Conservation (phyloP, 2,888 invertebrate species). For the Cheilosia variabilis region DNA sequence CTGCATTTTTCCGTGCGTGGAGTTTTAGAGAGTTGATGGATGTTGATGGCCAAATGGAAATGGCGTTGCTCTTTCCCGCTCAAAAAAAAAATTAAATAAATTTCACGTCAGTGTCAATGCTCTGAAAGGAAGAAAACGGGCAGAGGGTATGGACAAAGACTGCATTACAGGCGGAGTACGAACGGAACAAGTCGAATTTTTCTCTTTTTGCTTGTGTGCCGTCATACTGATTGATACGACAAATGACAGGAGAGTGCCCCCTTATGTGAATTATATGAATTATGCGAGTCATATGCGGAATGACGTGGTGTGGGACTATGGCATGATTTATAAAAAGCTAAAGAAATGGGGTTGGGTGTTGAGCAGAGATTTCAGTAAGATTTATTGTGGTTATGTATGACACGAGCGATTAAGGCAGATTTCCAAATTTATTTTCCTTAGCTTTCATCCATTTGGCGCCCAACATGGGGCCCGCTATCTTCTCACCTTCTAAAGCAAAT, state of each 20-base stretch:
- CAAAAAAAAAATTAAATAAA: conserved; percentile 6
- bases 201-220: conserved; percentile 28
- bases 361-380: not conserved
- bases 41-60: conserved; percentile 59
- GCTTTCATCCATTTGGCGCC: too few species aligned
- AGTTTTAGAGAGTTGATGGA: conserved; percentile 62
- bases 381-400: not conserved
- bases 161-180: not conserved
- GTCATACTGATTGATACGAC: conserved; percentile 63
- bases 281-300: conserved; percentile 39
- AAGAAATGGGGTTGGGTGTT: not conserved
- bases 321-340: conserved; percentile 43
- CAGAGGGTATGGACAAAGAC: conserved; percentile 3
- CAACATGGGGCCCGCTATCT: not conserved
- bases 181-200: not conserved
- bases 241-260: conserved; percentile 50
- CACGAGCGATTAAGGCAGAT: not conserved
- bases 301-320: conserved; percentile 41
- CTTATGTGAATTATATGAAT: conserved; percentile 54
- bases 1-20: conserved; percentile 43
- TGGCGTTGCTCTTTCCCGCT: conserved; percentile 17
- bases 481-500: not conserved
- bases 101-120: conserved; percentile 62
- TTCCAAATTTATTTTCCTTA: not conserved
- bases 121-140: not conserved